Conservation (phyloP, 2,888 invertebrate species). For the Harpalus rubripes region DNA sequence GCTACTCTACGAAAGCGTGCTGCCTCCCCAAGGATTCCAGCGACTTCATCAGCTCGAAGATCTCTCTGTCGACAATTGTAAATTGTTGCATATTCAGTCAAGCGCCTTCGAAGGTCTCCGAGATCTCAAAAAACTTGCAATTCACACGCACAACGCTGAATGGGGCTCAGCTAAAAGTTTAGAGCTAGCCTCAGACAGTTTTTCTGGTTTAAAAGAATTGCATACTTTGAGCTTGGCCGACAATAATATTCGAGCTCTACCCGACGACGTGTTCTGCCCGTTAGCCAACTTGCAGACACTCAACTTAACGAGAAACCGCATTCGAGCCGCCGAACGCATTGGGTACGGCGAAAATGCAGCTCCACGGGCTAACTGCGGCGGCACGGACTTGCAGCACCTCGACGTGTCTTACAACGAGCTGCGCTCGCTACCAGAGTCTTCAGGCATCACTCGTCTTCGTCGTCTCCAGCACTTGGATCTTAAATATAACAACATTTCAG, state of each 20-base stretch:
- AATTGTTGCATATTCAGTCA: slow-evolving; percentile 86
- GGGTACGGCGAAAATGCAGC: slow-evolving; percentile 80
- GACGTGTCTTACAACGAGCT: slow-evolving; percentile 92
- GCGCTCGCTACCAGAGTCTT: slow-evolving; percentile 83
- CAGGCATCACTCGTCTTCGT: slow-evolving; percentile 86
- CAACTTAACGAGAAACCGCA: slow-evolving; percentile 91
- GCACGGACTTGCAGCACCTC: slow-evolving; percentile 86
- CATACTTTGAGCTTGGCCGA: slow-evolving; percentile 89
- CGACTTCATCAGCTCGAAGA: slow-evolving; percentile 87
- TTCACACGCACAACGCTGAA: slow-evolving; percentile 89
- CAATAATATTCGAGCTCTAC: slow-evolving; percentile 90
- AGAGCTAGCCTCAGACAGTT: slow-evolving; percentile 85
- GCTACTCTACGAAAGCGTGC: slow-evolving; percentile 88
- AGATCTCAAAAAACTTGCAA: slow-evolving; percentile 87
- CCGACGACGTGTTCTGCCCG: slow-evolving; percentile 89
- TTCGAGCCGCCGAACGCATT: slow-evolving; percentile 87
- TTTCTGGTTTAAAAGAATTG: slow-evolving; percentile 89
- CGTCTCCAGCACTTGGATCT: slow-evolving; percentile 89
- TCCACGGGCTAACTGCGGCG: slow-evolving; percentile 80
- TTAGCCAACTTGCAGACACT: slow-evolving; percentile 88
- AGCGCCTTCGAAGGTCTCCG: slow-evolving; percentile 89
- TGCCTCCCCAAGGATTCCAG: slow-evolving; percentile 86
- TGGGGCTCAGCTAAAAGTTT: slow-evolving; percentile 88
- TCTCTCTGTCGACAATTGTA: slow-evolving; percentile 88
- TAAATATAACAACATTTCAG: slow-evolving; percentile 90